Conservation (phyloP, 2,888 invertebrate genomes). For the Lamellibrachia columna region DNA sequence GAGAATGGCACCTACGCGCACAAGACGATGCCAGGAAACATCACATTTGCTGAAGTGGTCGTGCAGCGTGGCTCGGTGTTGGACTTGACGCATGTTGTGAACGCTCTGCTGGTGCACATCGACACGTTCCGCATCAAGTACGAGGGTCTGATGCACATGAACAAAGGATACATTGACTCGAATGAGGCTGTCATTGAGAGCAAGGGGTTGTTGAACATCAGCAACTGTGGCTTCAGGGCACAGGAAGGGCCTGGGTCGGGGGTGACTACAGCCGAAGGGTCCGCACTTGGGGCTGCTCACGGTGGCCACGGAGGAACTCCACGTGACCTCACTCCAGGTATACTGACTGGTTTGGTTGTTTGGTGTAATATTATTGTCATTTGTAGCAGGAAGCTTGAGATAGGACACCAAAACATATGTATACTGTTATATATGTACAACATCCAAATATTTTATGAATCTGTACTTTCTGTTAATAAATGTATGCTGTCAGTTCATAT, state of each 20-base stretch:
- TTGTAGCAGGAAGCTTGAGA: too few species aligned
- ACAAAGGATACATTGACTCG: slow-evolving; percentile 46
- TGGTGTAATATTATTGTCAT: too few species aligned
- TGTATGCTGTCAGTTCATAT: too few species aligned
- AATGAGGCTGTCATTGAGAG: slow-evolving; percentile 49
- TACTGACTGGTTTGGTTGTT: neutral
- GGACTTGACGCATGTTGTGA: slow-evolving; percentile 43
- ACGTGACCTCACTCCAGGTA: slow-evolving; percentile 44
- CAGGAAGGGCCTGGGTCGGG: slow-evolving; percentile 46
- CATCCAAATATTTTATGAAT: too few species aligned
- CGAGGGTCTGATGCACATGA: slow-evolving; percentile 47
- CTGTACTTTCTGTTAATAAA: too few species aligned
- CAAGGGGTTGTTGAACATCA: slow-evolving; percentile 45
- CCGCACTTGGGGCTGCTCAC: slow-evolving; percentile 50
- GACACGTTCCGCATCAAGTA: slow-evolving; percentile 43
- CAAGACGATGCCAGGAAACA: slow-evolving; percentile 47
- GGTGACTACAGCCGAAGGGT: slow-evolving; percentile 23
- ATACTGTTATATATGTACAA: too few species aligned
- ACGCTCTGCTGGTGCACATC: slow-evolving; percentile 18
- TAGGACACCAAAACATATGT: too few species aligned
- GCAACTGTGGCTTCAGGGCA: slow-evolving; percentile 40
- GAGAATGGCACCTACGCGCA: slow-evolving; percentile 46
- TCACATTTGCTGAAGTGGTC: slow-evolving; percentile 46
- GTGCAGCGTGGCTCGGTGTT: slow-evolving; percentile 49
- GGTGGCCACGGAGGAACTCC: slow-evolving; percentile 55